A percentile compares a stretch with the other conserved stretches of the same genome.
phyloP scores from a whole-genome alignment of 2,888 invertebrate genomes.

The Dendrolimus houi region DNA sequence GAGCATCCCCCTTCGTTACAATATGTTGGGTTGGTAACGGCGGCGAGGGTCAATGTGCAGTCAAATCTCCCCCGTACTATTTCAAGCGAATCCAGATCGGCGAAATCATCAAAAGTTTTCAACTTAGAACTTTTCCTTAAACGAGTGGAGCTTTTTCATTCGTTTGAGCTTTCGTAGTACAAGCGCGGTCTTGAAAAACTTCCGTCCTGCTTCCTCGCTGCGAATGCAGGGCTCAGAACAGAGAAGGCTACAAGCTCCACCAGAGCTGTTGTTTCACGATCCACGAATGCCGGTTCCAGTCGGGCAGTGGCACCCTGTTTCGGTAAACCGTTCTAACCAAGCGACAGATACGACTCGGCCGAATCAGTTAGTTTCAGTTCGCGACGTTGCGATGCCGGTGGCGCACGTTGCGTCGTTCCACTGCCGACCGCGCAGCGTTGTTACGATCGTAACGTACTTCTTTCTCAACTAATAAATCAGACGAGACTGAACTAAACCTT shows the following conservation, averaged over 20 bases:
- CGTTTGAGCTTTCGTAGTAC: constrained; percentile 40
- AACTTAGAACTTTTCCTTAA: constrained; percentile 69
- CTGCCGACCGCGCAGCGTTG: constrained; percentile 34
- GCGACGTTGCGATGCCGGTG: constrained; percentile 58
- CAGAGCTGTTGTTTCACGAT: constrained; percentile 35
- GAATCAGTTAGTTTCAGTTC: constrained; percentile 42
- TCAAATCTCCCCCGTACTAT: constrained; percentile 56
- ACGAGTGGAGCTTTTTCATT: constrained; percentile 53
- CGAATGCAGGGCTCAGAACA: constrained; percentile 18
- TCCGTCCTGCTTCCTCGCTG: constrained; percentile 47
- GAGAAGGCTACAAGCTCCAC: constrained; percentile 32
- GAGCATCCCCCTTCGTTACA: constrained; percentile 69
- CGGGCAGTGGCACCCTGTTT: constrained; percentile 27
- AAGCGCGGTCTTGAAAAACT: constrained; percentile 22
- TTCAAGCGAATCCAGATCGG: constrained; percentile 49
- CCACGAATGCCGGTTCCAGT: constrained; percentile 40
- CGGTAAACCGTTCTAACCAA: constrained; percentile 4
- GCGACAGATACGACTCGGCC: constrained; percentile 5
- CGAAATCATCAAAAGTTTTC: constrained; percentile 72
- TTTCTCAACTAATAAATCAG: constrained; percentile 64
- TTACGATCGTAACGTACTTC: constrained; percentile 58
- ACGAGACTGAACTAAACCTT: constrained; percentile 53
- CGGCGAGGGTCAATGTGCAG: constrained; percentile 63
- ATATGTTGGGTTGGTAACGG: constrained; percentile 71
- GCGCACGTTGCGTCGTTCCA: constrained; percentile 47